phyloP scores from a whole-genome alignment of 2,797 vertebrate species.

The Danio choprae region DNA sequence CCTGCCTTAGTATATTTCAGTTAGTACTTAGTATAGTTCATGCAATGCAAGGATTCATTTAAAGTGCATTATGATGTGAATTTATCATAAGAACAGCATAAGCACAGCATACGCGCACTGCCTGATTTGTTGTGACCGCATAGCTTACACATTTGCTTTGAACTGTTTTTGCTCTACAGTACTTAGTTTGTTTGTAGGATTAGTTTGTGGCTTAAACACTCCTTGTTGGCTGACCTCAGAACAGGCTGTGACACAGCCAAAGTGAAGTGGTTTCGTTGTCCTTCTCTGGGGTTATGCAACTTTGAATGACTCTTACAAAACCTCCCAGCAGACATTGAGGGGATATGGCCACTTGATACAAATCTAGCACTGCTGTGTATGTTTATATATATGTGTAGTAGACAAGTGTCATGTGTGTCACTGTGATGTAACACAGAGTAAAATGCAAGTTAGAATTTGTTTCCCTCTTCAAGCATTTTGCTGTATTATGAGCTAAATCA shows the following conservation, averaged over 20 bases:
- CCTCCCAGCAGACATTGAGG: constrained; percentile 14
- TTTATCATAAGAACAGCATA: too few relatives aligned
- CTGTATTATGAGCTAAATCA: neutral
- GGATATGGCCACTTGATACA: constrained; percentile 40
- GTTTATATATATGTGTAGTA: constrained; percentile 13
- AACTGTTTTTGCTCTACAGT: too few relatives aligned
- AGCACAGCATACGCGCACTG: too few relatives aligned
- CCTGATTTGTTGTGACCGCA: too few relatives aligned
- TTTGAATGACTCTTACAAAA: constrained; percentile 46
- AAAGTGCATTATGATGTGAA: too few relatives aligned
- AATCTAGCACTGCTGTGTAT: constrained; percentile 24
- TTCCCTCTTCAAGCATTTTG: neutral
- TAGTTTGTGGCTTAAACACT: neutral
- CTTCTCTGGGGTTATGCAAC: constrained; percentile 26
- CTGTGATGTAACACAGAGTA: constrained; percentile 22
- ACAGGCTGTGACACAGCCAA: neutral
- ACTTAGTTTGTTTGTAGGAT: neutral
- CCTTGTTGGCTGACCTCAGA: constrained; percentile 2
- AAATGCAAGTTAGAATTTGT: neutral
- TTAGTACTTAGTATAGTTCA: too few relatives aligned
- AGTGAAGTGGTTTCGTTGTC: constrained; percentile 8
- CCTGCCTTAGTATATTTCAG: too few relatives aligned
- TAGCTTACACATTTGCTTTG: too few relatives aligned
- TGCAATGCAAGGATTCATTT: too few relatives aligned
- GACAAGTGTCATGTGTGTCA: constrained; percentile 13